Percentiles rank a stretch among this genome's conserved stretches.
phyloP scores from a whole-genome alignment of 1,140 invertebrate genomes.

The Tetragnatha versicolor region DNA sequence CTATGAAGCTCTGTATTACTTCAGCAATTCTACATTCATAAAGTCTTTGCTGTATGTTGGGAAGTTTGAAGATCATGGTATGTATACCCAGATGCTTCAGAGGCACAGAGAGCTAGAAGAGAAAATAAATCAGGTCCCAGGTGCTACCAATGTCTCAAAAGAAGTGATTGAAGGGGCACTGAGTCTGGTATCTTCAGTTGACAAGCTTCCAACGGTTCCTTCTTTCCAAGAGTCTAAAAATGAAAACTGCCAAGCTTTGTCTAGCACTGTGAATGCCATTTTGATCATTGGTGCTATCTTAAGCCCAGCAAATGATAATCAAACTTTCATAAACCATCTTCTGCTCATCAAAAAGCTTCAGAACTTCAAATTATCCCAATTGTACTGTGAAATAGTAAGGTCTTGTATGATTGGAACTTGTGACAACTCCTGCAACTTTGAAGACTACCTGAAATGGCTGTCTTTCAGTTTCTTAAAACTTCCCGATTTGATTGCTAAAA shows the following conservation, averaged over 20 bases:
- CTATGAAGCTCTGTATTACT: constrained; percentile 62
- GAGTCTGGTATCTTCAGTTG: constrained; percentile 48
- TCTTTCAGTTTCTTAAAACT: constrained; percentile 93
- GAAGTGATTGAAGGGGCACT: constrained; percentile 57
- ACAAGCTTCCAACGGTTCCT: constrained; percentile 48
- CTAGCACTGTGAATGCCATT: constrained; percentile 52
- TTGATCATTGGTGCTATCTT: constrained; percentile 71
- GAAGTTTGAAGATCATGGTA: constrained; percentile 63
- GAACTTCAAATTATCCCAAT: constrained; percentile 61
- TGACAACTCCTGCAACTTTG: constrained; percentile 71
- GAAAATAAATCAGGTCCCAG: constrained; percentile 53
- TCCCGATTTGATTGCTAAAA: constrained; percentile 62
- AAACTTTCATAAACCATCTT: constrained; percentile 80
- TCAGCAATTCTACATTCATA: constrained; percentile 62
- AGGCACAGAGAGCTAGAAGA: constrained; percentile 57
- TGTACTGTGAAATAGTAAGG: constrained; percentile 88
- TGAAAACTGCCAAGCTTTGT: constrained; percentile 8
- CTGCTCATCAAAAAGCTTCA: constrained; percentile 79
- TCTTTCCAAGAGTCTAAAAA: constrained; percentile 13
- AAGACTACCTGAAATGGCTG: constrained; percentile 89
- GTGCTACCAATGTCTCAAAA: constrained; percentile 44
- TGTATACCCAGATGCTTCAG: constrained; percentile 57
- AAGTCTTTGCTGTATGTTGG: constrained; percentile 65
- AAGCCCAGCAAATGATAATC: constrained; percentile 81
- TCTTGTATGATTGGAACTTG: constrained; percentile 87